Evolutionary conservation across 1,140 invertebrate species (phyloP).

Genomic region (Oncopeltus fasciatus): DNA sequence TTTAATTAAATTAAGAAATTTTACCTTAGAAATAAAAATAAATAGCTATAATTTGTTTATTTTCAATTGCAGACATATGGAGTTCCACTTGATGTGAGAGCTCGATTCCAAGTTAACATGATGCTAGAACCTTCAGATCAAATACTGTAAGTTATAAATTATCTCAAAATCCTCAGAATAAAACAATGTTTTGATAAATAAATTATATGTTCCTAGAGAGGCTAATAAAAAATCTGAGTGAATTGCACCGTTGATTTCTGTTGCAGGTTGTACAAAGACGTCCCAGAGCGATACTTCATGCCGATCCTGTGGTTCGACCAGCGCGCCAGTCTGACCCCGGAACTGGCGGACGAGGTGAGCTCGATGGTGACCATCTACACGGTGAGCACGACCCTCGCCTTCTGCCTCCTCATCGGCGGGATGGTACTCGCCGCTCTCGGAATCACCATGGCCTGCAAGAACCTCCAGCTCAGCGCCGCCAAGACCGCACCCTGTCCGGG

Average conservation of each 20-base stretch:
- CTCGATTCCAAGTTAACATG: constrained; percentile 61
- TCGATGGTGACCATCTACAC: constrained; percentile 24
- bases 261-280: constrained; percentile 44
- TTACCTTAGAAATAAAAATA: too few relatives aligned
- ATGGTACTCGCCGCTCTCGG: background rate
- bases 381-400: constrained; percentile 26
- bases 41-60: too few relatives aligned
- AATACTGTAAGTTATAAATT: background rate
- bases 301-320: constrained; percentile 67
- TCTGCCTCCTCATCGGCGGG: constrained; percentile 28
- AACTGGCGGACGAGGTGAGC: constrained; percentile 31
- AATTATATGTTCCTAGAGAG: background rate
- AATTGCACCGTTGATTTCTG: constrained; percentile 15
- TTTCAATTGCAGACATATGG: constrained; percentile 39
- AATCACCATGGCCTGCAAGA: background rate
- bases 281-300: constrained; percentile 47
- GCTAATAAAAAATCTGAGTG: too few relatives aligned
- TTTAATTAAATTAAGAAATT: too few relatives aligned
- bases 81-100: constrained; percentile 53
- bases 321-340: constrained; percentile 40
- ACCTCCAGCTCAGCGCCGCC: background rate
- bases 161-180: background rate
- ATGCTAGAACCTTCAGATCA: constrained; percentile 40
- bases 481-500: background rate
- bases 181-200: background rate